A percentile compares a stretch with the other conserved stretches of the same genome.
Conservation (phyloP, 2,888 invertebrate species). For the Opisthograptis luteolata region DNA sequence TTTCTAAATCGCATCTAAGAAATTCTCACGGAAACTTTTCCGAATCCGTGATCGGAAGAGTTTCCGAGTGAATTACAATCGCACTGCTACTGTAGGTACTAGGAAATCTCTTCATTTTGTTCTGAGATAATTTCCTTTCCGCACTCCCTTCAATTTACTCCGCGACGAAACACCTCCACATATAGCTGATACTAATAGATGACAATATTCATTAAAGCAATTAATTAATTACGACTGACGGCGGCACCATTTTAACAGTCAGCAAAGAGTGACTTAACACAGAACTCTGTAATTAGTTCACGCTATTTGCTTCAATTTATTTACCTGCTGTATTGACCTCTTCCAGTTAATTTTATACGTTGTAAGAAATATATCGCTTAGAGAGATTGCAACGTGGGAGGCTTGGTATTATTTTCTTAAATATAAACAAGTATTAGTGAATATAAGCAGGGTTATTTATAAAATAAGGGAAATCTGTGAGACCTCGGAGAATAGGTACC, state of each 20-base stretch:
- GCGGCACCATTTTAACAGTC: not conserved
- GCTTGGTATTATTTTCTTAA: conserved; percentile 15
- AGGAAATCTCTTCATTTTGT: too few species aligned
- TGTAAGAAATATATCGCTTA: conserved; percentile 1
- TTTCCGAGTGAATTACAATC: too few species aligned
- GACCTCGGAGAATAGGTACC: too few species aligned
- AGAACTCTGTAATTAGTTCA: not conserved
- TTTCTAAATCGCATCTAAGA: too few species aligned
- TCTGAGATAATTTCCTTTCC: too few species aligned
- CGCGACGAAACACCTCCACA: not conserved
- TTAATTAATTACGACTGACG: not conserved
- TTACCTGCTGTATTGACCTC: conserved; percentile 10
- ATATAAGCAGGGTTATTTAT: too few species aligned
- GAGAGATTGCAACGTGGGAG: conserved; percentile 32
- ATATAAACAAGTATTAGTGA: not conserved
- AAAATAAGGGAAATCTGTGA: too few species aligned
- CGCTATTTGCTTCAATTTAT: conserved; percentile 14
- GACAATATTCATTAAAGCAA: not conserved
- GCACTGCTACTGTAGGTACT: too few species aligned
- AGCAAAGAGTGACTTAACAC: not conserved
- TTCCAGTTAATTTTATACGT: conserved; percentile 22
- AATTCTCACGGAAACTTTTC: too few species aligned
- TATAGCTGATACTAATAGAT: not conserved
- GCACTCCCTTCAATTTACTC: too few species aligned
- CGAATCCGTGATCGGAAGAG: too few species aligned